Percentiles rank a stretch among this genome's conserved stretches.
These are phyloP conservation scores for Drosophila athabasca DNA, from an alignment of 1,140 invertebrate species.

Conservation along the genomic window DNA sequence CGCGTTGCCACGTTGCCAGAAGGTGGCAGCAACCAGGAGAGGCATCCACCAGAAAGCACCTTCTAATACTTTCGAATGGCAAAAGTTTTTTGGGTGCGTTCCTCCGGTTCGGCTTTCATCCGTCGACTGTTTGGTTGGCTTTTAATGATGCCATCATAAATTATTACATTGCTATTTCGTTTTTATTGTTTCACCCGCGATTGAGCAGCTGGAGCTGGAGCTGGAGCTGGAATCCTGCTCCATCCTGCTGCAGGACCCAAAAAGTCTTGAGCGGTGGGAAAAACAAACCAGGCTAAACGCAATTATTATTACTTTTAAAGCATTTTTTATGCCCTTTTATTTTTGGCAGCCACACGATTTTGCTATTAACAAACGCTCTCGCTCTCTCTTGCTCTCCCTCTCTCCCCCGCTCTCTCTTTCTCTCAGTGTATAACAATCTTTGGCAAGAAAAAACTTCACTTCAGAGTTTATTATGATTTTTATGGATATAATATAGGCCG, in stretches of 20 bases:
- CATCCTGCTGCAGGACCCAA: not conserved
- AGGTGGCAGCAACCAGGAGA: constrained; percentile 12
- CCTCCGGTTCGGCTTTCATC: not conserved
- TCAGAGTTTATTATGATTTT: constrained; percentile 71
- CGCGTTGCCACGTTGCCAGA: constrained; percentile 14
- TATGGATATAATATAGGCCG: constrained; percentile 73
- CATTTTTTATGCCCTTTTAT: constrained; percentile 79
- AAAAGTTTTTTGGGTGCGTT: constrained; percentile 44
- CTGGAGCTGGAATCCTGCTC: constrained; percentile 20
- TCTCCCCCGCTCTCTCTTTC: not conserved
- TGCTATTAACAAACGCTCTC: constrained; percentile 62
- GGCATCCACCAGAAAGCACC: constrained; percentile 26
- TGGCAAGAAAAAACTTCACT: constrained; percentile 45
- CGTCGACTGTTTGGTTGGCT: constrained; percentile 36
- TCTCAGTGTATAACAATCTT: constrained; percentile 51
- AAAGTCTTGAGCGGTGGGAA: constrained; percentile 7
- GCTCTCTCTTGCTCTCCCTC: constrained; percentile 3
- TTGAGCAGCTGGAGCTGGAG: constrained; percentile 65
- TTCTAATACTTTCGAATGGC: constrained; percentile 74
- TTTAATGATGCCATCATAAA: constrained; percentile 83
- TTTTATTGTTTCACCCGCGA: constrained; percentile 82
- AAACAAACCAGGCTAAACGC: constrained; percentile 67
- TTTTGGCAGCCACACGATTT: constrained; percentile 73
- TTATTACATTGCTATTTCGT: constrained; percentile 82
- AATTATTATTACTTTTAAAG: constrained; percentile 82